Base-by-base conservation (phyloP, 2,113 vertebrate species). In the Antechinus stuartii region DNA sequence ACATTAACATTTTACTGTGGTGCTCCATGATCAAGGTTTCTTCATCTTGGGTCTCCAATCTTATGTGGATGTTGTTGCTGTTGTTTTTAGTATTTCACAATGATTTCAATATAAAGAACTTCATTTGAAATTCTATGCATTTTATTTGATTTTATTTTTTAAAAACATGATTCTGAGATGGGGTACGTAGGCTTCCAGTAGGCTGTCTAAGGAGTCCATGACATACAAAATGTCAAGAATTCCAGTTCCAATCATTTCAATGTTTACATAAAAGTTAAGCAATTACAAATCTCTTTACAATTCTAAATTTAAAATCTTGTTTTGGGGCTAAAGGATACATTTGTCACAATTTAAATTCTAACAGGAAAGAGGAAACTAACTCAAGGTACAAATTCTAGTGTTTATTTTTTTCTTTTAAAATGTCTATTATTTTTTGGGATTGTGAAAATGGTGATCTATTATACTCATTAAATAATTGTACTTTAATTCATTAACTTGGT, bases 401-500 rank as follows among this genome's bases (percentile, higher is more conserved):
- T 84, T 84, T 22, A 19, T 22, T 27, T 54, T 54, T 46, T 55
- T 25, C 25, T 46, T 42, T 54, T 55, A 55, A 23, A 55, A 55
- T 46, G 22, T 54, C 22, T 55, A 2, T 12, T 55, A 91, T 35
- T 52, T 61, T 92, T 11, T 22, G 6, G 19, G 16, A 42, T 42
- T 84, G 16, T 42, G n/a, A 92, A 56, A 92, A 92, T 92, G 19
- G 26, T 92, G 42, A 92, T 35, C n/a, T 57, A 49, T 84, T 84
- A 90, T 22, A 54, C 35, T 54, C 55, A 56, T 92, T 57, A 35
- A 49, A 92, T 57, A 92, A 61, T 55, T 56, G 47, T 49, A 57
- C 42, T 57, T 92, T 27, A 47, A 52, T 50, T 68, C 56, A 49
- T 52, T 92, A 68, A 68, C 30, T 92, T 92, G 27, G 30, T 76